Evolutionary conservation across 2,888 invertebrate genomes (phyloP).

Genomic region (Glaucopsyche alexis): DNA sequence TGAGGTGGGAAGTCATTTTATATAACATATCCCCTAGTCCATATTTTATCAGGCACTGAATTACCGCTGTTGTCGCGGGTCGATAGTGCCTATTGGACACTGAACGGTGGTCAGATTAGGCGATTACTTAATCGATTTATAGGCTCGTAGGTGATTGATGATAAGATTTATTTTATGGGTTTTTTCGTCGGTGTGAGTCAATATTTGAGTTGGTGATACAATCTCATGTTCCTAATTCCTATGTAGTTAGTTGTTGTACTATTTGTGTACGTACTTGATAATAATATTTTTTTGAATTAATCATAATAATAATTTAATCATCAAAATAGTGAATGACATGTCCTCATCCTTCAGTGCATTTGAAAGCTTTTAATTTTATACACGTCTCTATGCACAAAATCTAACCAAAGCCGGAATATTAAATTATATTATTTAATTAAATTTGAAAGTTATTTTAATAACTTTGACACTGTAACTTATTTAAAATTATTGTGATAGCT

Average conservation of each 20-base stretch:
- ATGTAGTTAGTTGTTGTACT: background rate
- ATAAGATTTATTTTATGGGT: constrained; percentile 38
- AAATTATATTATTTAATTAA: too few relatives aligned
- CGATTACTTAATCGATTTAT: constrained; percentile 44
- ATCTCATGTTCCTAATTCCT: background rate
- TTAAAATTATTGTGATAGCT: too few relatives aligned
- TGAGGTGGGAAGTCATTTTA: background rate
- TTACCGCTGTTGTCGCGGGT: background rate
- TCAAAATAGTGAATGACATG: background rate
- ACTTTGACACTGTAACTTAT: too few relatives aligned
- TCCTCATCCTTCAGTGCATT: too few relatives aligned
- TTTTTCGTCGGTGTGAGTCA: constrained; percentile 20
- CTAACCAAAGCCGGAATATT: too few relatives aligned
- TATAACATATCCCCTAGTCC: background rate
- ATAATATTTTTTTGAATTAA: background rate
- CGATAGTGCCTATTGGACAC: too few relatives aligned
- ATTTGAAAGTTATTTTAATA: too few relatives aligned
- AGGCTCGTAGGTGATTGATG: constrained; percentile 39
- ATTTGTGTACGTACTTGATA: background rate
- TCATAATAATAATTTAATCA: background rate
- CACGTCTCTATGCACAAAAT: too few relatives aligned
- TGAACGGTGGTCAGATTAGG: background rate
- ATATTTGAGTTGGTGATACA: constrained; percentile 17
- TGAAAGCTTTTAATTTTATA: too few relatives aligned
- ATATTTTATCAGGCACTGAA: background rate